Conservation (phyloP, 2,888 invertebrate species). For the Aradus depressus region DNA sequence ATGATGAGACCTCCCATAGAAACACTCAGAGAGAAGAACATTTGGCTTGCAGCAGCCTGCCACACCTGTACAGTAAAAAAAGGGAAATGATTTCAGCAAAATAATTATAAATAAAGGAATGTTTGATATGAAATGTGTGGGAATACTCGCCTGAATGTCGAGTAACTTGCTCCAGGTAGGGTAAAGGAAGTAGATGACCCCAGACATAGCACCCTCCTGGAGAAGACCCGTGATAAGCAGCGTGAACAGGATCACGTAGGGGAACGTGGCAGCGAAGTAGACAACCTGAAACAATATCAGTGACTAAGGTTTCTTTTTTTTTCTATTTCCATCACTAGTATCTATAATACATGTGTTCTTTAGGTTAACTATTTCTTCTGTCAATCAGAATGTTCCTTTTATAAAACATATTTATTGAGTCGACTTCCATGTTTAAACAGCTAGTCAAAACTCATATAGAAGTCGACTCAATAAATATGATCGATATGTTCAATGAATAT, state of each 20-base stretch:
- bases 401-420: too few species aligned
- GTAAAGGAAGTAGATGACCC: slow-evolving; percentile 65
- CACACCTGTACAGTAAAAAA: slow-evolving; percentile 46
- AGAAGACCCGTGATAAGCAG: slow-evolving; percentile 47
- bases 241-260: slow-evolving; percentile 64
- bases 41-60: slow-evolving; percentile 68
- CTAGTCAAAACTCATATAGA: too few species aligned
- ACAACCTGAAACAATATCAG: slow-evolving; percentile 40
- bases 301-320: too few species aligned
- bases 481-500: too few species aligned
- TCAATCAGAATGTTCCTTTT: neutral
- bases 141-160: slow-evolving; percentile 47
- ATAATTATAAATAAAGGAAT: neutral
- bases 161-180: slow-evolving; percentile 66
- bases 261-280: slow-evolving; percentile 82
- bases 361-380: neutral
- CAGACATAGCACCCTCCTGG: slow-evolving; percentile 55
- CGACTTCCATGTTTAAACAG: too few species aligned
- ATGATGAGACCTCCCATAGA: slow-evolving; percentile 65
- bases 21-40: slow-evolving; percentile 65
- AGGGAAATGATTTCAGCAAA: neutral
- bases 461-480: too few species aligned
- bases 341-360: neutral
- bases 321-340: too few species aligned
- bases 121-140: neutral